Evolutionary conservation across 2,797 vertebrate genomes (phyloP).

Genomic region (Myripristis murdjan): DNA sequence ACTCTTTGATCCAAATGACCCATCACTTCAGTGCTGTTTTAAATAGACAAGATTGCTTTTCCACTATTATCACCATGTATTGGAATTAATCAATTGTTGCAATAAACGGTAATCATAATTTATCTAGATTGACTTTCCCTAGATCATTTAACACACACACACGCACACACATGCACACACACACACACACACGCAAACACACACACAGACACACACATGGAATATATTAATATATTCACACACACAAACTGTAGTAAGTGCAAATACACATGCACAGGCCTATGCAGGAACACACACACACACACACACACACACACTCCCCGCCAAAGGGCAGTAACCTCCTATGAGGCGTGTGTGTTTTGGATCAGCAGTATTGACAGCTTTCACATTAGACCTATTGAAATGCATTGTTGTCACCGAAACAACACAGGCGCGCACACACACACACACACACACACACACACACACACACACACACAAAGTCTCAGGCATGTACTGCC

Average conservation of each 20-base stretch:
- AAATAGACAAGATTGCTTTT: too few relatives aligned
- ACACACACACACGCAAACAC: neutral
- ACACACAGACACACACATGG: neutral
- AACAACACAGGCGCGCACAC: slow-evolving; percentile 34
- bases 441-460: slow-evolving; percentile 18
- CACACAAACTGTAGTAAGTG: neutral
- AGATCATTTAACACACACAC: too few relatives aligned
- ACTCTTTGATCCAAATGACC: neutral
- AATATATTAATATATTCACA: neutral
- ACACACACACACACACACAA: slow-evolving; percentile 25
- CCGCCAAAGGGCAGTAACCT: slow-evolving; percentile 76
- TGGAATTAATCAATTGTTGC: too few relatives aligned
- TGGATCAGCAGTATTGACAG: slow-evolving; percentile 87
- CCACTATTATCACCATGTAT: too few relatives aligned
- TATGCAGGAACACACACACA: neutral
- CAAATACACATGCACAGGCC: neutral
- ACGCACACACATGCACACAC: neutral
- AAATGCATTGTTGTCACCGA: slow-evolving; percentile 82
- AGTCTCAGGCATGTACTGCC: slow-evolving; percentile 55
- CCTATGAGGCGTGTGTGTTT: slow-evolving; percentile 67
- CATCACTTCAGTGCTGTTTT: too few relatives aligned
- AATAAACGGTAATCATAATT: too few relatives aligned
- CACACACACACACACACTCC: too few relatives aligned
- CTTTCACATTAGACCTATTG: slow-evolving; percentile 84
- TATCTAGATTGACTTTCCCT: too few relatives aligned